phyloP scores from a whole-genome alignment of 2,888 invertebrate genomes.

The Orchesellides sinensis region DNA sequence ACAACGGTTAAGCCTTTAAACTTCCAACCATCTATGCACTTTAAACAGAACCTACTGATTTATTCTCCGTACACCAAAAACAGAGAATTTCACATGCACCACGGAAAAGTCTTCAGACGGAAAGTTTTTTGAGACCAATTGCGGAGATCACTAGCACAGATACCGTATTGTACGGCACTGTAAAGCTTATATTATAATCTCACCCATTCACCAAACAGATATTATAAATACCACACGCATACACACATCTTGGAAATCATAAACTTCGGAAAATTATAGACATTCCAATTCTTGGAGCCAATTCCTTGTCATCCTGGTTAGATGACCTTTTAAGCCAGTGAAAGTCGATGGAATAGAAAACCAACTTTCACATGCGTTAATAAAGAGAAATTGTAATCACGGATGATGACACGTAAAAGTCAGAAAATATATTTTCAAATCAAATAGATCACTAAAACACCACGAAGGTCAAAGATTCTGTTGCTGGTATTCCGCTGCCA shows the following conservation, averaged over 20 bases:
- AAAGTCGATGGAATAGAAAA: not conserved
- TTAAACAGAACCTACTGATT: not conserved
- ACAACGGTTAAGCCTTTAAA: conserved; percentile 37
- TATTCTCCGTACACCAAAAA: not conserved
- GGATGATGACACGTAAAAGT: too few species aligned
- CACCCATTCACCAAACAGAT: conserved; percentile 11
- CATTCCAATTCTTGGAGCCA: not conserved
- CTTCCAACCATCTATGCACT: conserved; percentile 23
- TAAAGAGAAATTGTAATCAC: too few species aligned
- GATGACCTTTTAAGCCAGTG: not conserved
- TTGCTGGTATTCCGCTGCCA: conserved; percentile 18
- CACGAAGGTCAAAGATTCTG: conserved; percentile 53
- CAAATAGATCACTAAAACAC: conserved; percentile 35
- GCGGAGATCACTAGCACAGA: conserved; percentile 53
- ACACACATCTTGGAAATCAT: not conserved
- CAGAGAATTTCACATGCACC: conserved; percentile 3
- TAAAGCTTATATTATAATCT: not conserved
- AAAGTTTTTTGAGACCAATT: conserved; percentile 55
- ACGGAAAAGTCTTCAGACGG: conserved; percentile 16
- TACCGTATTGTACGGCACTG: conserved; percentile 7
- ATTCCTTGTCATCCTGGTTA: not conserved
- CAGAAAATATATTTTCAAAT: not conserved
- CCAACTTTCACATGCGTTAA: not conserved
- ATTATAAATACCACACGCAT: not conserved
- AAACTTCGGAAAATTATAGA: not conserved